phyloP scores from a whole-genome alignment of 2,888 invertebrate species.

The Melinopterus prodromus region DNA sequence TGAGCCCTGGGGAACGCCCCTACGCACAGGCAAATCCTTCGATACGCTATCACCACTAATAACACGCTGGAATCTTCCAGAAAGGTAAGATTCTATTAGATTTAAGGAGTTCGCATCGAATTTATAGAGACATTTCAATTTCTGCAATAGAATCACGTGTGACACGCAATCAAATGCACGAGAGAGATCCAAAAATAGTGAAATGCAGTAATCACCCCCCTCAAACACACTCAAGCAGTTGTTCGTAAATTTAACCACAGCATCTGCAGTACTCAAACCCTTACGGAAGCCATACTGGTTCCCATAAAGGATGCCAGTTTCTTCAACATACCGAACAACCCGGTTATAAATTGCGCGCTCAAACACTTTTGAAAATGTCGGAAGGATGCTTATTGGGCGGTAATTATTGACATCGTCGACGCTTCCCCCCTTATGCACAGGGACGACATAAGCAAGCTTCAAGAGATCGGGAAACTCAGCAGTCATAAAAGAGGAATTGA shows the following conservation, averaged over 20 bases:
- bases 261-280: background rate
- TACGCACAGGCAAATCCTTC: background rate
- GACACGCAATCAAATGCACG: background rate
- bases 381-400: background rate
- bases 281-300: background rate
- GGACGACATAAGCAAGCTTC: background rate
- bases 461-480: background rate
- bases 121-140: background rate
- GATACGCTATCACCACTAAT: background rate
- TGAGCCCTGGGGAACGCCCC: background rate
- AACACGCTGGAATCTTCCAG: background rate
- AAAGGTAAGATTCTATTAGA: background rate
- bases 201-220: background rate
- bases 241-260: background rate
- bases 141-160: background rate
- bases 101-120: background rate
- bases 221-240: background rate
- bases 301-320: background rate
- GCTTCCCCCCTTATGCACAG: background rate
- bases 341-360: background rate
- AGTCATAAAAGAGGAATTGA: background rate
- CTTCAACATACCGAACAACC: background rate
- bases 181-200: background rate
- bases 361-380: background rate
- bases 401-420: no score